A percentile compares a stretch with the other conserved stretches of the same genome.
Conservation (phyloP, 2,888 invertebrate genomes). For the Asteroscopus sphinx region DNA sequence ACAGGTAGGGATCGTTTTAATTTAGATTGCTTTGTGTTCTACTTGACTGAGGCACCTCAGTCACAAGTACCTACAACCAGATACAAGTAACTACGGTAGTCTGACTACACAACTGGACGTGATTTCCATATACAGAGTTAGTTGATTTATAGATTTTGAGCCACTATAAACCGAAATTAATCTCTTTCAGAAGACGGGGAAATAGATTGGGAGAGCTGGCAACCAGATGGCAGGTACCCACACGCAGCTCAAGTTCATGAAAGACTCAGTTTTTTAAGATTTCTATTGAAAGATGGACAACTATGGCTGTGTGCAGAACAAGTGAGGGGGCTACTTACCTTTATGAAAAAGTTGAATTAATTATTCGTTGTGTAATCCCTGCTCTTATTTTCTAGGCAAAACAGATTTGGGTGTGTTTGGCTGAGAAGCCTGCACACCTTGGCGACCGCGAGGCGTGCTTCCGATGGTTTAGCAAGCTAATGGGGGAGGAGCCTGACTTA, state of each 20-base stretch:
- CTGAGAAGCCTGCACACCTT: slow-evolving; percentile 97
- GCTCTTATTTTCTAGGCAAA: slow-evolving; percentile 91
- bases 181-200: slow-evolving; percentile 91
- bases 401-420: slow-evolving; percentile 98
- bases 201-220: slow-evolving; percentile 94
- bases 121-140: too few relatives aligned
- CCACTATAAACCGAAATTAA: background rate
- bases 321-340: slow-evolving; percentile 66
- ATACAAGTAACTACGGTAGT: too few relatives aligned
- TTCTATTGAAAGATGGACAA: slow-evolving; percentile 98
- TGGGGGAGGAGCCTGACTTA: slow-evolving; percentile 98
- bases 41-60: too few relatives aligned
- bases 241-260: slow-evolving; percentile 98
- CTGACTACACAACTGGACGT: too few relatives aligned
- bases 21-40: background rate
- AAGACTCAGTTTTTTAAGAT: slow-evolving; percentile 97
- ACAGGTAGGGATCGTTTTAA: slow-evolving; percentile 62
- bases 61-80: too few relatives aligned
- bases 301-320: slow-evolving; percentile 99
- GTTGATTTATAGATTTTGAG: background rate
- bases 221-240: slow-evolving; percentile 96
- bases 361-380: slow-evolving; percentile 43
- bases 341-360: slow-evolving; percentile 20
- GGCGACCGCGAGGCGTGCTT: slow-evolving; percentile 99
- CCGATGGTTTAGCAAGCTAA: slow-evolving; percentile 99